Percentiles rank a stretch among this genome's conserved stretches.
phyloP scores from a whole-genome alignment of 2,797 vertebrate genomes.

The Coracias cyanogaster region DNA sequence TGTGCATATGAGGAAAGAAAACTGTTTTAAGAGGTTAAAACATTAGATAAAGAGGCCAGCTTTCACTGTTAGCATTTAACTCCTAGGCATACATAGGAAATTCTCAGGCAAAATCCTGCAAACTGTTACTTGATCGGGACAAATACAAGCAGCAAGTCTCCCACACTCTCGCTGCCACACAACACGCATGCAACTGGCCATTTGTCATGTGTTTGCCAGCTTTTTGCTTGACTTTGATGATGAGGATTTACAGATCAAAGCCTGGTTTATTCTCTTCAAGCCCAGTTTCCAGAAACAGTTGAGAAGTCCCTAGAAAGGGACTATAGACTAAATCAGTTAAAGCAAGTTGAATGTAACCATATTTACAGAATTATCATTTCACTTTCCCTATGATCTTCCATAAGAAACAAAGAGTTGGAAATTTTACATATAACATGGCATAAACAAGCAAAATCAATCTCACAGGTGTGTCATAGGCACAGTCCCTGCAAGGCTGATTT shows the following conservation, averaged over 20 bases:
- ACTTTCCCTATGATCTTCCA: neutral
- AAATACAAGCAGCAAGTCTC: neutral
- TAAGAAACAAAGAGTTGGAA: neutral
- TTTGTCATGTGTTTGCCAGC: accelerated
- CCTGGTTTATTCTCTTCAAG: neutral
- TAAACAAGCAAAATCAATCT: neutral
- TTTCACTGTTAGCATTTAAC: neutral
- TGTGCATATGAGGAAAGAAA: neutral
- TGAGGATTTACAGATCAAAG: neutral
- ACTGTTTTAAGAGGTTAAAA: neutral
- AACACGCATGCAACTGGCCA: neutral
- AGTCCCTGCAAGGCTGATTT: neutral
- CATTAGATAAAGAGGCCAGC: neutral
- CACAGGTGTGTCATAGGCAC: neutral
- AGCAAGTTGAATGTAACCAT: neutral
- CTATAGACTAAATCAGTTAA: neutral
- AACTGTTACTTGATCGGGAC: neutral
- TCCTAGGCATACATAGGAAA: neutral
- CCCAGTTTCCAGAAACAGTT: neutral
- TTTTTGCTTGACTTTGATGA: neutral
- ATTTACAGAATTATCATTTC: neutral
- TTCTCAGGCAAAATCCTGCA: neutral
- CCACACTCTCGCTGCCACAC: neutral
- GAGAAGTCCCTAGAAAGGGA: neutral
- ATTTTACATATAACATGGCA: neutral